Conservation (phyloP, 2,113 vertebrate species). For the Ophthalmolycus amberensis region DNA sequence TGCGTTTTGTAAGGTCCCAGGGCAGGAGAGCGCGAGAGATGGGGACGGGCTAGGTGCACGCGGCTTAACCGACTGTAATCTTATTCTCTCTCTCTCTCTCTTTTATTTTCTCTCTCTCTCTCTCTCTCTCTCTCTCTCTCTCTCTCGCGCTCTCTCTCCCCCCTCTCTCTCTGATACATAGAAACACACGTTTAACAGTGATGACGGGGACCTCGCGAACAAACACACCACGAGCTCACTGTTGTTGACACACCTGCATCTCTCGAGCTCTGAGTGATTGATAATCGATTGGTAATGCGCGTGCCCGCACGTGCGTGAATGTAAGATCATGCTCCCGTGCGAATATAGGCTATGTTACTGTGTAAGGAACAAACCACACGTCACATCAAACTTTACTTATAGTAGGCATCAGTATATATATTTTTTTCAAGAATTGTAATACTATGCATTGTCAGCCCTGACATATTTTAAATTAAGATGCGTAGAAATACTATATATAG, state of each 20-base stretch:
- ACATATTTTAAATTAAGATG: no score
- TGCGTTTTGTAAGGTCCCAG: slow-evolving; percentile 12
- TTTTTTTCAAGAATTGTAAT: neutral
- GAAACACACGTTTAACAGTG: neutral
- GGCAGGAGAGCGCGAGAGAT: slow-evolving; percentile 61
- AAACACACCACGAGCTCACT: neutral
- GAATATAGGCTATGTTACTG: no score
- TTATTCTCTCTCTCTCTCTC: slow-evolving; percentile 18
- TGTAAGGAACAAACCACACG: no score
- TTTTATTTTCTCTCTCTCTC: slow-evolving; percentile 19
- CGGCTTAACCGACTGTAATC: slow-evolving; percentile 60
- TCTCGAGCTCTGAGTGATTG: neutral
- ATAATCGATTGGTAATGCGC: neutral
- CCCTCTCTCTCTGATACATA: neutral
- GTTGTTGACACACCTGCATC: slow-evolving; percentile 51
- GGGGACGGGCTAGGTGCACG: slow-evolving; percentile 29
- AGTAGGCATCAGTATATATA: neutral
- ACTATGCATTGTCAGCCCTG: neutral
- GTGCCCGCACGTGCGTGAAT: neutral
- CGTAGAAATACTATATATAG: no score
- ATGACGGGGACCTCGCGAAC: neutral
- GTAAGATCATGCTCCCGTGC: no score
- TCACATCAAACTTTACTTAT: no score
- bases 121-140: slow-evolving; percentile 12
- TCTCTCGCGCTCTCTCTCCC: neutral